Evolutionary conservation across 2,888 invertebrate species (phyloP), one percentile per base, ranked within the genome.

Genomic region (Epirrhoe alternata): DNA sequence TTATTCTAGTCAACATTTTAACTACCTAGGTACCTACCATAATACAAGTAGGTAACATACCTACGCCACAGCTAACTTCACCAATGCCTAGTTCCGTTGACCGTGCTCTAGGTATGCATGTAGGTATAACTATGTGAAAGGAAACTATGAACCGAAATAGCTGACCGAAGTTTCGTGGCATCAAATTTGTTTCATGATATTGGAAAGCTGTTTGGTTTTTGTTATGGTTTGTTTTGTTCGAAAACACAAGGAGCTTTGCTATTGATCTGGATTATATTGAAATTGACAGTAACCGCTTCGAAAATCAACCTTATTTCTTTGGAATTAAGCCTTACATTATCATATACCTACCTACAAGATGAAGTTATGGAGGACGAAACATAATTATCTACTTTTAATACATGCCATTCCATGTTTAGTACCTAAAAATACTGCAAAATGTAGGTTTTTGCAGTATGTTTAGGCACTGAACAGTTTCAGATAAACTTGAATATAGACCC

Each of bases 101-200:
- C 24, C 24, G 47, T 47, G 47, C 16, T 47, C 16, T 52, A 61
- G 17, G 42, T n/a, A 49, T 8, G 17, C 38, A 50, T 35, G 7
- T 12, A 54, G 10, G 50, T 10, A 31, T 53, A 56, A 16, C 2
- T 58, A 45, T 58, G 47, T 24, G 50, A 58, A 60, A 50, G n/a
- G 45, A 30, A 62, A 66, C n/a, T 14, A 35, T 33, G 16, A 30
- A 30, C 8, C 16, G 17, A 45, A 47, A 55, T 60, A 42, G 47
- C 35, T 30, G 10, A 51, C 24, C 45, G 17, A 24, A 49, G 56
- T 67, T 63, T 51, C 30, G 54, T 50, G 31, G 51, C 45, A 45
- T 51, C 31, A 47, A 49, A 67, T 60, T 64, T 62, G 62, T 66
- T 66, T 55, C 47, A 54, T 49, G 64, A 59, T 54, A 62, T 62